Evolutionary conservation across 2,113 vertebrate genomes (phyloP).

Genomic region (Platichthys stellatus): DNA sequence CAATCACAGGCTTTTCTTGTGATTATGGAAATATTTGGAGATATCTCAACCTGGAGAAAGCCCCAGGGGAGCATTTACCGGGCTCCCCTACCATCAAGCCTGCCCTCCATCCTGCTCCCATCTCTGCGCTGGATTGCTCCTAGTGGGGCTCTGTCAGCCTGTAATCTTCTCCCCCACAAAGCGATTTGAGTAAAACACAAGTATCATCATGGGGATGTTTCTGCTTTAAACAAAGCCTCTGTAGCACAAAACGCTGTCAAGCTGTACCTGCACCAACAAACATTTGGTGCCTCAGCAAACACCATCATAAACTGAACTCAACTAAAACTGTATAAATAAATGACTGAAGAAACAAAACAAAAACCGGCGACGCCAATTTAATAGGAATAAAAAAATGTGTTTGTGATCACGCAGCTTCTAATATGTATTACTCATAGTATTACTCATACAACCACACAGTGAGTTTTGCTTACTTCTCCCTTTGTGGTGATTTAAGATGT

Average conservation of each 20-base stretch:
- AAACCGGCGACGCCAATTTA: not conserved
- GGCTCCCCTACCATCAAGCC: conserved; percentile 34
- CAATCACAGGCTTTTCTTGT: conserved; percentile 51
- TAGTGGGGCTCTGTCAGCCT: conserved; percentile 36
- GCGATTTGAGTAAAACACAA: conserved; percentile 32
- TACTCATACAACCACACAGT: conserved; percentile 1
- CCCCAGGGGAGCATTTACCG: conserved; percentile 61
- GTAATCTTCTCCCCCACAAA: conserved; percentile 42
- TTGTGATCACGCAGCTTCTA: not conserved
- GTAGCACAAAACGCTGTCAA: not conserved
- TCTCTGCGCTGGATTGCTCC: conserved; percentile 35
- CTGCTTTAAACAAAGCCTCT: conserved; percentile 2
- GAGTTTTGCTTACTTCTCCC: conserved; percentile 7
- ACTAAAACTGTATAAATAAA: not conserved
- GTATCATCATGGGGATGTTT: conserved; percentile 20
- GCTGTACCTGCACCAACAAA: not conserved
- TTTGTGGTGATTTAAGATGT: conserved; percentile 23
- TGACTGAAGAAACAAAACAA: not conserved
- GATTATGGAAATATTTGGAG: conserved; percentile 75
- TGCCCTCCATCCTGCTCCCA: conserved; percentile 27
- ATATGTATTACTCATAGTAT: not conserved
- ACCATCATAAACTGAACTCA: not conserved
- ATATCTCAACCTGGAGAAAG: conserved; percentile 44
- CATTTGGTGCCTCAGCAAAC: not conserved
- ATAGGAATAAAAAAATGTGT: not conserved